Conservation (phyloP, 2,888 invertebrate genomes). For the Yponomeuta evonymella region DNA sequence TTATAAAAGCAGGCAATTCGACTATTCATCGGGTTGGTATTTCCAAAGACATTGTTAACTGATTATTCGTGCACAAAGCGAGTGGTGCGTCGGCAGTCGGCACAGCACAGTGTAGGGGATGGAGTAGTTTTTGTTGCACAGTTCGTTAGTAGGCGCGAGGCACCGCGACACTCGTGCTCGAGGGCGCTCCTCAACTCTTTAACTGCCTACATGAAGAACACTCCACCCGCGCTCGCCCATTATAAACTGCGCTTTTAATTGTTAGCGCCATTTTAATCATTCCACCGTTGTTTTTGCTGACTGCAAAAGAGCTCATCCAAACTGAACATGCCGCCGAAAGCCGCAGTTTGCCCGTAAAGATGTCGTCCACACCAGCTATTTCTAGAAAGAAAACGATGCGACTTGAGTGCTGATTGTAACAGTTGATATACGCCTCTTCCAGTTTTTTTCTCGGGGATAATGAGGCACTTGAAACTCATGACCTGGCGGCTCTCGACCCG, state of each 20-base stretch:
- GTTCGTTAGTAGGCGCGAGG: conserved; percentile 33
- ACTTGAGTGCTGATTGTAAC: conserved; percentile 18
- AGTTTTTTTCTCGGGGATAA: conserved; percentile 9
- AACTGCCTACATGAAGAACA: conserved; percentile 75
- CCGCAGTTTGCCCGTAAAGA: background rate
- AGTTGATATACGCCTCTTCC: conserved; percentile 2
- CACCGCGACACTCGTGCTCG: conserved; percentile 61
- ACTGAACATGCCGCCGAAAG: background rate
- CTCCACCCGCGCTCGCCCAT: conserved; percentile 70
- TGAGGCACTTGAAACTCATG: conserved; percentile 11
- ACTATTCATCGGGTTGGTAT: too few species aligned
- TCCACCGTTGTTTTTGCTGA: conserved; percentile 20
- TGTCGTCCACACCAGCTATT: background rate
- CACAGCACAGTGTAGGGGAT: conserved; percentile 20
- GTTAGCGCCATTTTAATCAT: conserved; percentile 71
- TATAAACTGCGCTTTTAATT: conserved; percentile 75
- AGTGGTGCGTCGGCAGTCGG: conserved; percentile 4
- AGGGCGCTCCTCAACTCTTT: conserved; percentile 73
- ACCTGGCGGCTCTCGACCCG: conserved; percentile 4
- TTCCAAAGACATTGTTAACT: conserved; percentile 13
- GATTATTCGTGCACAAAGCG: conserved; percentile 12
- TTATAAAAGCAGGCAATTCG: too few species aligned
- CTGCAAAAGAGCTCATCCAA: background rate
- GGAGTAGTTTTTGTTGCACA: conserved; percentile 60
- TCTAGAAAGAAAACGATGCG: background rate